A percentile compares a stretch with the other conserved stretches of the same genome.
phyloP scores from a whole-genome alignment of 2,113 vertebrate genomes.

The Nettapus auritus region DNA sequence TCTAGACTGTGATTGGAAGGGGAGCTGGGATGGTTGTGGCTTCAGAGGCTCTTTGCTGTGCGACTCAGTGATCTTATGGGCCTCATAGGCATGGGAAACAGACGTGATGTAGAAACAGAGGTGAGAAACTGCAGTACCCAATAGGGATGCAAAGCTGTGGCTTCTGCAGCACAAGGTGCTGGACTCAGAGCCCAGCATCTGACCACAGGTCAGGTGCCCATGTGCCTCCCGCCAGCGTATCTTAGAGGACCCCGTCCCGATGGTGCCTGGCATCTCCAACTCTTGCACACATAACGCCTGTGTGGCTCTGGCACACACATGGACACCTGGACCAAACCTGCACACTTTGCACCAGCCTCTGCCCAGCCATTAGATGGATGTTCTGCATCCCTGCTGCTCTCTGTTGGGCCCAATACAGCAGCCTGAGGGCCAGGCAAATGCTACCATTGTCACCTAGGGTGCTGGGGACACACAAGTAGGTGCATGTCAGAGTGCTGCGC shows the following conservation, averaged over 20 bases:
- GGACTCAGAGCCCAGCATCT: neutral
- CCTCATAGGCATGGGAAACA: neutral
- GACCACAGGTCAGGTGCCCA: neutral
- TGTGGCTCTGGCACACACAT: neutral
- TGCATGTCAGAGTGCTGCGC: rapidly evolving
- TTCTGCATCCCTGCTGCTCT: neutral
- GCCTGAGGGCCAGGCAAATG: neutral
- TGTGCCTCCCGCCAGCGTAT: neutral
- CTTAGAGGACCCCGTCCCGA: conserved; percentile 7
- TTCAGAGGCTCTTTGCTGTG: neutral
- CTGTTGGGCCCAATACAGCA: conserved; percentile 1
- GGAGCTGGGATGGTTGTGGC: neutral
- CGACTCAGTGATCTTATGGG: neutral
- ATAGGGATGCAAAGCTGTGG: neutral
- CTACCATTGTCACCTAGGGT: too few relatives aligned
- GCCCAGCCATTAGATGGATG: neutral
- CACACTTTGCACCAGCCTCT: neutral
- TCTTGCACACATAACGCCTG: too few relatives aligned
- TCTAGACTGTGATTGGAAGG: rapidly evolving
- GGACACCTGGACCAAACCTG: neutral
- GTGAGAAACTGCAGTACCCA: neutral
- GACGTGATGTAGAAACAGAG: neutral
- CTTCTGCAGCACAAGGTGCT: neutral
- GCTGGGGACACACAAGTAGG: neutral
- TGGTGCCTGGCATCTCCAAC: neutral